Evolutionary conservation across 2,797 vertebrate genomes (phyloP), one percentile per base, ranked within the genome.

Genomic region (Garrulus glandarius): DNA sequence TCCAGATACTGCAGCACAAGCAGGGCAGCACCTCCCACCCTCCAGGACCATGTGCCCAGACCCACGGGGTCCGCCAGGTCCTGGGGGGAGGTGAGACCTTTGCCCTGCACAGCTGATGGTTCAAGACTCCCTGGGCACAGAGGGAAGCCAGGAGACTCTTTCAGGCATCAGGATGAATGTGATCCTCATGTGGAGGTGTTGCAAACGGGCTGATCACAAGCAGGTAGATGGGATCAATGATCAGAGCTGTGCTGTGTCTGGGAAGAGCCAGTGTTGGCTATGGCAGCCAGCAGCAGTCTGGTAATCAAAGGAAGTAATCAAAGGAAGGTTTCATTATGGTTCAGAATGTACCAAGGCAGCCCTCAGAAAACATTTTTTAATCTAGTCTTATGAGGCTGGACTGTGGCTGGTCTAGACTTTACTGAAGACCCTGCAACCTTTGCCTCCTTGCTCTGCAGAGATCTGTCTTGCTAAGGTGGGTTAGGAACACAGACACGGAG

Each of bases 191-290:
- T 71, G 65, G 50, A 81, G 57, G 19, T 49, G 64, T 10, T 92
- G 79, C 27, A 21, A 56, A 82, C 72, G 46, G 21, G n/a, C 32
- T 4, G 16, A 44, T 34, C 41, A 22, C 59, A 30, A 29, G 39
- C 4, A 57, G 44, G 34, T 20, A 50, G 65, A 49, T 12, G 24
- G 69, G 37, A 84, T 24, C 47, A 13, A 78, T 4, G 29, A 13
- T n/a, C 56, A 49, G 49, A 80, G 13, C n/a, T 1, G 1, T 0
- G 1, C 53, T 50, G 47, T 32, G 44, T 60, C 44, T 8, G 10
- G 5, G 43, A 46, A 79, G 27, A 86, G 55, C 1, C 71, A 39
- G 13, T 8, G 22, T 15, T 84, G n/a, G 57, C 76, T 61, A 39
- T 34, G 61, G 57, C 27, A 83, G 44, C 16, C 63, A 71, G 41